Base-by-base conservation (phyloP, 1,140 invertebrate species). In the Microplitis mediator region DNA sequence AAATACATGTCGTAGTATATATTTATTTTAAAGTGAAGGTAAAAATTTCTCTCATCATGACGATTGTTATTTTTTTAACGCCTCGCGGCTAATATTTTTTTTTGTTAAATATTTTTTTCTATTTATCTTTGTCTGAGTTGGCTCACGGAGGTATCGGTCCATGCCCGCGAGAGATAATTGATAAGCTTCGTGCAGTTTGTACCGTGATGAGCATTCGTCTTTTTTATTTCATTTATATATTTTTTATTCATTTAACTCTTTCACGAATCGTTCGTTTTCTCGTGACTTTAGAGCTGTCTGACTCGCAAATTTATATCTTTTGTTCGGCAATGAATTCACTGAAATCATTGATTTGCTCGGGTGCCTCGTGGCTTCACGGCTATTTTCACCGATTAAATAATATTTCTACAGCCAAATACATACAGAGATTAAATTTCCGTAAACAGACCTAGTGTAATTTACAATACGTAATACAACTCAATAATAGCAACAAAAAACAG, bases 91-190 rank as follows among this genome's bases (percentile, higher is more conserved):
- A 58, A 58, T 58, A 23, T 23, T 23, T 58, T 58, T 64, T 45
- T 9, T 45, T 8, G 8, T 45, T 45, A 45, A 9, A 9, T 45
- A 9, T 45, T 45, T 45, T 45, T 45, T 45, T 11, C 8, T 64
- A 23, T 36, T 68, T 68, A 68, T 68, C 51, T 32, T 31, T 56
- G 13, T 4, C 66, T 56, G 66, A 68, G 50, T 68, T 36, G 39
- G 31, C 66, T 45, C 6, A 56, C 31, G 23, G 66, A 68, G 66
- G 66, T 68, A 68, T 68, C 66, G 66, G 66, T 68, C 66, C 66
- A 68, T 68, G 66, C 66, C 52, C 51, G 23, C 23, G 66, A 16
- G 61, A 72, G 74, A 73, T 76, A 76, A 73, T 70, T 71, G 71
- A 76, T 76, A 76, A 76, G 65, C 54, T 35, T 71, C 35, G 34